Evolutionary conservation across 2,797 vertebrate genomes (phyloP).

Genomic region (Acestrorhynchus altus): DNA sequence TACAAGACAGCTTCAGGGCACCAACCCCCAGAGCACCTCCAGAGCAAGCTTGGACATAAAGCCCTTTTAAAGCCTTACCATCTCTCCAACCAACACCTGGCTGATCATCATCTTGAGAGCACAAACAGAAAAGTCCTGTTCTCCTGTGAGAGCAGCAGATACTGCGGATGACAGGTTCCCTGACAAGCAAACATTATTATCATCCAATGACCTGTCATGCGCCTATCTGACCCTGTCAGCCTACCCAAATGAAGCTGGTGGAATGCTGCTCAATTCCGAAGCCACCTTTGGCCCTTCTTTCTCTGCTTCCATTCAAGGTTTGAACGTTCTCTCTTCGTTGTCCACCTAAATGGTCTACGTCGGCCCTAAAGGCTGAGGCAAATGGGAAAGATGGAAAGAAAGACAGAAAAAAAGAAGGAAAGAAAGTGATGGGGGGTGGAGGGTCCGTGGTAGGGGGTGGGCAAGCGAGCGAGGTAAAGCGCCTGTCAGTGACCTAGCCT

Average conservation of each 20-base stretch:
- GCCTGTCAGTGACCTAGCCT: conserved; percentile 62
- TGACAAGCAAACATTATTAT: conserved; percentile 1
- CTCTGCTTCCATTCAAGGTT: too few species aligned
- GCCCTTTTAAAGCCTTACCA: background rate
- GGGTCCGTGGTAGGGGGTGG: background rate
- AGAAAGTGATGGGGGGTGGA: background rate
- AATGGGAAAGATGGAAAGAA: conserved; percentile 19
- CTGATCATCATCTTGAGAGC: background rate
- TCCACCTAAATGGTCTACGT: conserved; percentile 33
- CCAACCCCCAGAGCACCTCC: too few species aligned
- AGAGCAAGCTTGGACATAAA: background rate
- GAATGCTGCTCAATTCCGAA: conserved; percentile 16
- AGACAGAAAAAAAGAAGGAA: conserved; percentile 14
- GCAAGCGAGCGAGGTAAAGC: conserved; percentile 56
- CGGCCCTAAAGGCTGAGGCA: conserved; percentile 3
- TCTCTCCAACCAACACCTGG: conserved; percentile 12
- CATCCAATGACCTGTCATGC: conserved; percentile 18
- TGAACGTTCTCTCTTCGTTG: background rate
- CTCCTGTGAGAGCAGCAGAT: background rate
- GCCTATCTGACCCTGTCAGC: conserved; percentile 39
- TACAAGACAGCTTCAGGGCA: background rate
- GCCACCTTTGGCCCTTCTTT: conserved; percentile 14
- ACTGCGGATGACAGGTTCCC: background rate
- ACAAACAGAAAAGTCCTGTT: background rate
- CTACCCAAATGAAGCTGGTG: conserved; percentile 19